phyloP scores from a whole-genome alignment of 1,140 invertebrate genomes.

The Cotesia typhae region DNA sequence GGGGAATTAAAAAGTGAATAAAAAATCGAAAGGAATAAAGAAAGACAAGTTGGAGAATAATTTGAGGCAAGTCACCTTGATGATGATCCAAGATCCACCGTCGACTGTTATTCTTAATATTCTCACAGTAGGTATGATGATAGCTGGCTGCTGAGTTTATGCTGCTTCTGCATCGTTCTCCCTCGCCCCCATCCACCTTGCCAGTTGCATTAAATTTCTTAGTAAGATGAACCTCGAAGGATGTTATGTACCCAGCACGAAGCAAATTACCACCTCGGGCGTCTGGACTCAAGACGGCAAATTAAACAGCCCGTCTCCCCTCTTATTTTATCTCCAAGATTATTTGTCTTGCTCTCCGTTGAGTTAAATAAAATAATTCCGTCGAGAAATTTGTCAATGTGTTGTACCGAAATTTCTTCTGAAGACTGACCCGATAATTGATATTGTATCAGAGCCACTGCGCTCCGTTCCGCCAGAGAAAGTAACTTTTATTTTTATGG shows the following conservation, averaged over 20 bases:
- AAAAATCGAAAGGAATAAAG: slow-evolving; percentile 10
- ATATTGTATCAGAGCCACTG: neutral
- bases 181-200: slow-evolving; percentile 24
- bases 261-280: slow-evolving; percentile 46
- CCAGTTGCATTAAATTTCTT: slow-evolving; percentile 45
- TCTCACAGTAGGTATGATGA: slow-evolving; percentile 47
- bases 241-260: slow-evolving; percentile 13
- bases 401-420: neutral
- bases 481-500: no score
- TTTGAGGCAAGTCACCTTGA: slow-evolving; percentile 47
- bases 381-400: slow-evolving; percentile 5
- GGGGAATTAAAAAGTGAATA: slow-evolving; percentile 29
- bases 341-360: neutral
- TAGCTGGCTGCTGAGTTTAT: slow-evolving; percentile 32
- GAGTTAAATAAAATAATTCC: neutral
- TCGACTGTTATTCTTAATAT: slow-evolving; percentile 33
- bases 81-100: slow-evolving; percentile 41
- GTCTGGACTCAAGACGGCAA: slow-evolving; percentile 44
- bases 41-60: slow-evolving; percentile 32
- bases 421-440: neutral
- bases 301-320: slow-evolving; percentile 43
- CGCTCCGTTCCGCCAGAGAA: no score
- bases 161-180: no score
- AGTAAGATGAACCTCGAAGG: slow-evolving; percentile 38
- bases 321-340: no score